Conservation (phyloP, 1,140 invertebrate genomes). For the Zaprionus ornatus region DNA sequence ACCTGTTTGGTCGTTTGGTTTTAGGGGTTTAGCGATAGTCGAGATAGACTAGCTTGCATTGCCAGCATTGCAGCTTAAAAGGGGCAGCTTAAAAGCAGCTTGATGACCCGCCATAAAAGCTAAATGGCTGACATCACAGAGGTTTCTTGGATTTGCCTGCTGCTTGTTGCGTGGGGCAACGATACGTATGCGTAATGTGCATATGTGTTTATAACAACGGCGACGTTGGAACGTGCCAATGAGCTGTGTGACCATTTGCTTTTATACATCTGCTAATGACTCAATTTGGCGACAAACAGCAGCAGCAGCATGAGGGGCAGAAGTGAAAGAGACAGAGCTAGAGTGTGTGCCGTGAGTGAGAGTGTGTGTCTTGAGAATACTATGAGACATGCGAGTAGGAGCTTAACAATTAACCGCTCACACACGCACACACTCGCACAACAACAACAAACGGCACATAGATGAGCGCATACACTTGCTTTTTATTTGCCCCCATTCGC, state of each 20-base stretch:
- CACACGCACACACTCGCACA: conserved; percentile 26
- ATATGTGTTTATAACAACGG: conserved; percentile 38
- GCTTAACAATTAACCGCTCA: conserved; percentile 73
- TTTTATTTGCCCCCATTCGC: conserved; percentile 33
- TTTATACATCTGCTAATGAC: conserved; percentile 78
- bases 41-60: background rate
- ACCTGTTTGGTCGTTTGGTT: background rate
- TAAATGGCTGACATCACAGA: background rate
- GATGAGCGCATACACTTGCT: conserved; percentile 45
- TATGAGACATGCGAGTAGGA: conserved; percentile 52
- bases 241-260: conserved; percentile 73
- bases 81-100: conserved; percentile 4
- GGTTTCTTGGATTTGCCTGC: conserved; percentile 7
- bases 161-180: background rate
- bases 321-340: background rate
- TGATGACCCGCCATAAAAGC: conserved; percentile 26
- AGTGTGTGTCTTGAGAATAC: conserved; percentile 25
- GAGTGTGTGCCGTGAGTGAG: background rate
- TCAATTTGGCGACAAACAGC: conserved; percentile 71
- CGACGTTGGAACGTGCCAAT: conserved; percentile 65
- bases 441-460: conserved; percentile 18
- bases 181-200: conserved; percentile 45
- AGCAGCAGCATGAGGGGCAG: background rate
- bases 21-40: background rate
- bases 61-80: conserved; percentile 12